Conservation (phyloP, 2,113 vertebrate genomes). For the Thalassoma bifasciatum region DNA sequence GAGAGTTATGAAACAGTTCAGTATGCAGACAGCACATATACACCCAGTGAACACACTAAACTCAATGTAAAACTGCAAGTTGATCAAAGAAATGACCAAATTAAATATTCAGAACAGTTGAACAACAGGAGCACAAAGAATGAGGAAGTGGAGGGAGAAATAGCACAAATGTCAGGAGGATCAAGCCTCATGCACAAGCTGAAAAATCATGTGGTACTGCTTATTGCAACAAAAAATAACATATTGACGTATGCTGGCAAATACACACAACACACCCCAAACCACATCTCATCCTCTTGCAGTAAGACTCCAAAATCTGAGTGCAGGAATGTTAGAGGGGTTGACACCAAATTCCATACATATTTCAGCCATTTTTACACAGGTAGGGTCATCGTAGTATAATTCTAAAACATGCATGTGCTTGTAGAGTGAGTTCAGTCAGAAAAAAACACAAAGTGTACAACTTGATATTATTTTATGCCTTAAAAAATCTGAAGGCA, state of each 20-base stretch:
- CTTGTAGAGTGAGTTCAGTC: too few relatives aligned
- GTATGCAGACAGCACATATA: too few relatives aligned
- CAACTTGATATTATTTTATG: constrained; percentile 26
- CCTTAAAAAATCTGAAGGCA: constrained; percentile 9
- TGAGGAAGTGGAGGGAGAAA: constrained; percentile 33
- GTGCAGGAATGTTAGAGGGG: constrained; percentile 36
- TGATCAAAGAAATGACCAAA: constrained; percentile 47
- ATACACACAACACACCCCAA: constrained; percentile 1
- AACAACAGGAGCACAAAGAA: constrained; percentile 25
- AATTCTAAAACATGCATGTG: too few relatives aligned
- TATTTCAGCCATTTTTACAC: neutral
- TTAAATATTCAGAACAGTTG: constrained; percentile 35
- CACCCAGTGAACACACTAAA: neutral
- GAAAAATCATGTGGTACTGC: constrained; percentile 58
- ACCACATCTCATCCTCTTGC: constrained; percentile 29
- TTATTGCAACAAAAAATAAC: constrained; percentile 66
- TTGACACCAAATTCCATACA: constrained; percentile 47
- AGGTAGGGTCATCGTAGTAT: too few relatives aligned
- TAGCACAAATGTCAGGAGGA: constrained; percentile 43
- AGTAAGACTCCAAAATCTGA: constrained; percentile 19
- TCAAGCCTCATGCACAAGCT: constrained; percentile 54
- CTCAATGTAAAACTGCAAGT: neutral
- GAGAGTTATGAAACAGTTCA: constrained; percentile 19
- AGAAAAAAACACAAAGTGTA: too few relatives aligned
- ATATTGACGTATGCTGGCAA: constrained; percentile 31